A percentile compares a stretch with the other conserved stretches of the same genome.
These are phyloP conservation scores for Python bivittatus DNA, from an alignment of 2,113 vertebrate genomes.

Conservation along the genomic window DNA sequence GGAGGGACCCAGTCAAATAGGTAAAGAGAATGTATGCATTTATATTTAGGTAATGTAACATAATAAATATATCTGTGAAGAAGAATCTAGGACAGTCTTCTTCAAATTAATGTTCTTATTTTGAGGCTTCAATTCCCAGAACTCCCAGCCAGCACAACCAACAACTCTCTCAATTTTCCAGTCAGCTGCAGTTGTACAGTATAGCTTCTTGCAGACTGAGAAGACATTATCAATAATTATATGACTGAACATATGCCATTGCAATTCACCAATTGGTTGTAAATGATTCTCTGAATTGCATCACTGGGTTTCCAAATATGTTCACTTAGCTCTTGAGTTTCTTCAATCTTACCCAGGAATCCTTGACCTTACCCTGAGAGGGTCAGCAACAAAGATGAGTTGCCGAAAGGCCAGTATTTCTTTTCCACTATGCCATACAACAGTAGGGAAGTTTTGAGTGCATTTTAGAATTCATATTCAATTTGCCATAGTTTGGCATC, in stretches of 20 bases:
- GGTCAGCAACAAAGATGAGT: background rate
- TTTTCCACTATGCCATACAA: background rate
- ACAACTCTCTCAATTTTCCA: background rate
- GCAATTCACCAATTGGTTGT: background rate
- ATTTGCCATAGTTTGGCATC: background rate
- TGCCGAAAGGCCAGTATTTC: background rate
- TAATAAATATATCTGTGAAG: background rate
- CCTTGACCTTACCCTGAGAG: too few relatives aligned
- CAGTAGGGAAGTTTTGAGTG: background rate
- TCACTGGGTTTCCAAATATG: background rate
- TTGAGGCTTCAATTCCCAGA: background rate
- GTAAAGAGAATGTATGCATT: background rate
- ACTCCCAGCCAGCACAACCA: background rate
- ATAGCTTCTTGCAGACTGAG: background rate
- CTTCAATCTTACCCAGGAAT: background rate
- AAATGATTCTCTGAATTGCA: background rate
- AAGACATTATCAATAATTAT: background rate
- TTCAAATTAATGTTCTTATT: background rate
- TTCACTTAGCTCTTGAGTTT: background rate
- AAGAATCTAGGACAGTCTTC: background rate
- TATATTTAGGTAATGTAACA: background rate
- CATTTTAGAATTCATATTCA: background rate
- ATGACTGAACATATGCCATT: background rate
- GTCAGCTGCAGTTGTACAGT: background rate
- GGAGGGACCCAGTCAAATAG: background rate